Evolutionary conservation across 2,888 invertebrate species (phyloP), one percentile per base, ranked within the genome.

Genomic region (Tachina lurida): DNA sequence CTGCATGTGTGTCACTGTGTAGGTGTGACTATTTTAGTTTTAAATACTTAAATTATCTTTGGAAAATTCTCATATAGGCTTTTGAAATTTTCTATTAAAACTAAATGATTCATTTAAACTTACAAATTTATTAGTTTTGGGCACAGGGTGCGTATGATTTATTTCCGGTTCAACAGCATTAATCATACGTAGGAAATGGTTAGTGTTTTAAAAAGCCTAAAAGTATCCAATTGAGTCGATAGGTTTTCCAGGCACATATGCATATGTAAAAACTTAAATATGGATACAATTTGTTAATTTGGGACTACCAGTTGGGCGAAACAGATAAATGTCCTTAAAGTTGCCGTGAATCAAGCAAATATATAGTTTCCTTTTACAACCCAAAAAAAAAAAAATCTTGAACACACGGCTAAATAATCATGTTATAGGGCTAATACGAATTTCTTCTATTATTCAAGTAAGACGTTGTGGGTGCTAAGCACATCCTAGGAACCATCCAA

Each of bases 41-140:
- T 68, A 41, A 52, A 52, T 43, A 65, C 52, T 80, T 45, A 63
- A 71, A 71, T 45, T 39, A 70, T 71, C 39, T 71, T 12, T 71
- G 17, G 15, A 49, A 77, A 60, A 45, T 60, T 43, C 41, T 12
- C 22, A 1, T 12, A 12, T 22, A 60, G 47, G 39, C 10, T 73
- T 60, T 73, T 22, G 2, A 43, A 58, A 67, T 41, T 13, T 31
- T 77, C 3, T 47, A 49, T 47, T 68, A 39, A 22, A 58, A 67
- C 3, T 31, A 45, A 47, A 76, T 62, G 17, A 22, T 52, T 43
- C 70, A 78, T 60, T 68, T 70, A 13, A 67, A 80, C 58, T 45
- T 60, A 39, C 10, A 63, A 12, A 71, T 22, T 41, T 62, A 13
- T 47, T 31, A 31, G 39, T 19, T 54, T 70, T 43, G n/a, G 13